phyloP scores from a whole-genome alignment of 2,113 vertebrate genomes.

The Odontophorus gujanensis region DNA sequence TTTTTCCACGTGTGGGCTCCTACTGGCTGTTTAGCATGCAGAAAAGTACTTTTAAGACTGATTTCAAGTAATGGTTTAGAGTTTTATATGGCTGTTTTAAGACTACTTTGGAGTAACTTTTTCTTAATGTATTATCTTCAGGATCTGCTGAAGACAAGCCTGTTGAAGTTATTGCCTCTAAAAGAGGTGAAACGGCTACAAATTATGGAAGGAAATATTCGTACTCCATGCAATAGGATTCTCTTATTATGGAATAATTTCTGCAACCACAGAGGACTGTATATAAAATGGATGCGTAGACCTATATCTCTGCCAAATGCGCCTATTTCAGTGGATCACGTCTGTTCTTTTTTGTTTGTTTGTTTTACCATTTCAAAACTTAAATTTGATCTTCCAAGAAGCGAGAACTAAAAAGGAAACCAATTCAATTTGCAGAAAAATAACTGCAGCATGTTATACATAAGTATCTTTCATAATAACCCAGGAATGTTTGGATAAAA shows the following conservation, averaged over 20 bases:
- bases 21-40: neutral
- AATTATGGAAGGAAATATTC: neutral
- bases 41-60: neutral
- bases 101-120: neutral
- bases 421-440: neutral
- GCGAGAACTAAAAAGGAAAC: neutral
- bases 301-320: neutral
- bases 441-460: neutral
- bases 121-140: conserved; percentile 40
- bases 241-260: neutral
- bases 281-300: neutral
- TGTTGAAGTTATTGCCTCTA: neutral
- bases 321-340: neutral
- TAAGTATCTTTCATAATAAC: neutral
- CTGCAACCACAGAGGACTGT: neutral
- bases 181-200: neutral
- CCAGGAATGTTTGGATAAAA: conserved; percentile 21
- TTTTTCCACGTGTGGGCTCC: neutral
- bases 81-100: neutral
- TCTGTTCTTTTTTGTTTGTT: neutral
- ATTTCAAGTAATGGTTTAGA: neutral
- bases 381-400: neutral
- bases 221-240: neutral
- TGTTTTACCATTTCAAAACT: conserved; percentile 9
- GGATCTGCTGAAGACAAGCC: conserved; percentile 22